Evolutionary conservation across 2,113 vertebrate genomes (phyloP).

Genomic region (Xenopus tropicalis): UCB_Xtro_10.0 CM004446.2:115228501-115229000

Average conservation of each 20-base stretch:
- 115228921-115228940: not conserved
- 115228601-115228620: not conserved
- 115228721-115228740: no score
- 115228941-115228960: not conserved
- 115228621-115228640: conserved; percentile 4
- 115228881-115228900: not conserved
- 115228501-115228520: not conserved
- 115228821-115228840: no score
- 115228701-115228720: no score
- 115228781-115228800: no score
- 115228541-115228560: conserved; percentile 1
- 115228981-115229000: no score
- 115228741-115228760: no score
- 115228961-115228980: not conserved
- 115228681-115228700: conserved; percentile 7
- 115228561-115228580: conserved; percentile 15
- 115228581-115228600: not conserved
- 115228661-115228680: conserved; percentile 14
- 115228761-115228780: no score
- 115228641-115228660: conserved; percentile 28
- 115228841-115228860: no score
- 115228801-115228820: no score
- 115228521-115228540: not conserved
- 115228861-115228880: no score
- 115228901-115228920: not conserved